Evolutionary conservation across 2,888 invertebrate genomes (phyloP).

Genomic region (Leptopilina drosophilae): DNA sequence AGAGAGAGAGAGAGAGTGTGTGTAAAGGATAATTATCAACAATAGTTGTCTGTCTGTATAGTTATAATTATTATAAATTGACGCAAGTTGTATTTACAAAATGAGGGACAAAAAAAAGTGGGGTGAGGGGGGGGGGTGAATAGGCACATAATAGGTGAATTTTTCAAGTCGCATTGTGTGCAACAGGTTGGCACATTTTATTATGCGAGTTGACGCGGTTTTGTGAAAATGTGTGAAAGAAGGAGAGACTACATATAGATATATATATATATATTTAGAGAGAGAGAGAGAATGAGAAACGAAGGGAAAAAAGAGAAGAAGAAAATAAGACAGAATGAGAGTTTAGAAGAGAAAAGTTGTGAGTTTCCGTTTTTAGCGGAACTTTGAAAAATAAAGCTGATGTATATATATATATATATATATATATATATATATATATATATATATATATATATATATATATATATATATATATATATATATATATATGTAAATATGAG

Average conservation of each 20-base stretch:
- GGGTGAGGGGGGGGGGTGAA: no score
- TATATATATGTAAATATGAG: neutral
- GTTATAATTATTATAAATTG: constrained; percentile 2
- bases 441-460: neutral
- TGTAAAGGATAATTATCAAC: neutral
- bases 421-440: neutral
- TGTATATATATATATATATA: neutral
- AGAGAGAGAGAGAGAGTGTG: no score
- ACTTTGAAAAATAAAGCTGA: constrained; percentile 19
- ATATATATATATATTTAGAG: no score
- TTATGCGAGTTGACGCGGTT: constrained; percentile 13
- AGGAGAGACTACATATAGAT: no score
- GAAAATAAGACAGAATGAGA: constrained; percentile 19
- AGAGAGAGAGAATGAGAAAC: neutral
- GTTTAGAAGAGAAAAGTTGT: constrained; percentile 25
- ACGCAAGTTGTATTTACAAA: neutral
- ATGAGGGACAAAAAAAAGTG: no score
- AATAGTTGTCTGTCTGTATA: neutral
- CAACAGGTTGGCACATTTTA: constrained; percentile 36
- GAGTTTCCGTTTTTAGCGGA: neutral
- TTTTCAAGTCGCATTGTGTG: constrained; percentile 31
- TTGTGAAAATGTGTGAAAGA: constrained; percentile 8
- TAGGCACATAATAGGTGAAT: constrained; percentile 8
- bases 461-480: neutral
- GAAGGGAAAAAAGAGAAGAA: neutral